Percentiles rank a stretch among this genome's conserved stretches.
phyloP scores from a whole-genome alignment of 2,888 invertebrate genomes.

The Eupsilia transversa region DNA sequence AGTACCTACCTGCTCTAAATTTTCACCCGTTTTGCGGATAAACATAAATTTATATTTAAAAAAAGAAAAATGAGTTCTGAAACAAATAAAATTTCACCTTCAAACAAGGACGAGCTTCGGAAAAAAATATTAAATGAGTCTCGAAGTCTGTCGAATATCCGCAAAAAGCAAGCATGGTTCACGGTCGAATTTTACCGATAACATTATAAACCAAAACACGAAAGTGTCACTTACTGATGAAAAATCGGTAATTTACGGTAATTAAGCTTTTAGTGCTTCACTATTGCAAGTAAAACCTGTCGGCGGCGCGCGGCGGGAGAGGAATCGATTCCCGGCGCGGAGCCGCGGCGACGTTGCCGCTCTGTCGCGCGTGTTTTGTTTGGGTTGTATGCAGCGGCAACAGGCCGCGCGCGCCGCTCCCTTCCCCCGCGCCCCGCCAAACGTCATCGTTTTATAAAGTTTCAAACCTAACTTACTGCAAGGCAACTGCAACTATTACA shows the following conservation, averaged over 20 bases:
- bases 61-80: neutral
- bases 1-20: too few species aligned
- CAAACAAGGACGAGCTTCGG: neutral
- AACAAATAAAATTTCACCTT: conserved; percentile 4
- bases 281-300: conserved; percentile 81
- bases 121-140: neutral
- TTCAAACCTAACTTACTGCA: conserved; percentile 61
- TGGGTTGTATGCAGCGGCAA: conserved; percentile 84
- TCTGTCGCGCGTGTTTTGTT: conserved; percentile 86
- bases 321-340: conserved; percentile 81
- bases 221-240: conserved; percentile 65
- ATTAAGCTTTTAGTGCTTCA: conserved; percentile 84
- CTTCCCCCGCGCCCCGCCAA: conserved; percentile 56
- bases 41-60: neutral
- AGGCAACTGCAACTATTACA: conserved; percentile 53
- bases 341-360: conserved; percentile 84
- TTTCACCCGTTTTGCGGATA: neutral
- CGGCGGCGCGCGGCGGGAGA: conserved; percentile 72
- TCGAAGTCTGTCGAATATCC: neutral
- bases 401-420: conserved; percentile 65
- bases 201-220: conserved; percentile 49
- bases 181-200: conserved; percentile 16
- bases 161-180: conserved; percentile 17
- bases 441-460: conserved; percentile 71
- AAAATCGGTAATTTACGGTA: conserved; percentile 83